A percentile compares a stretch with the other conserved stretches of the same genome.
phyloP scores from a whole-genome alignment of 2,113 vertebrate genomes.

The Ctenodactylus gundi region DNA sequence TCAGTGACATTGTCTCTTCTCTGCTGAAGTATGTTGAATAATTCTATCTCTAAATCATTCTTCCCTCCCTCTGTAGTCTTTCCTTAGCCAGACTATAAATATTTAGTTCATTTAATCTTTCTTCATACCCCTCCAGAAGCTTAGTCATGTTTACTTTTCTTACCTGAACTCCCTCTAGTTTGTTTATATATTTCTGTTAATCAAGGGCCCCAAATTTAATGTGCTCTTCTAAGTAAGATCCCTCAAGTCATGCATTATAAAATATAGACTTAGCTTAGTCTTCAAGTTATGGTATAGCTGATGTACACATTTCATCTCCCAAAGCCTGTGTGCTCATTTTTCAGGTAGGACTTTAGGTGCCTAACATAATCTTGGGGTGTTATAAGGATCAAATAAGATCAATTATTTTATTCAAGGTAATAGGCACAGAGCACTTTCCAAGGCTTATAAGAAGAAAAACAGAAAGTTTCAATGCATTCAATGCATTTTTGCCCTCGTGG shows the following conservation, averaged over 20 bases:
- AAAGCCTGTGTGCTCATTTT: not conserved
- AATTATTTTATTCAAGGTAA: constrained; percentile 19
- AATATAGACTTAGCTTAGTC: not conserved
- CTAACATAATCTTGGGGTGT: not conserved
- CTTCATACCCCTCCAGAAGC: not conserved
- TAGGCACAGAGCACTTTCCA: not conserved
- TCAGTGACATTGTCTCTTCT: not conserved
- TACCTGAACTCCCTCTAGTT: constrained; percentile 26
- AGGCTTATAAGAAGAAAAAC: not conserved
- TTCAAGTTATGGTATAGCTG: not conserved
- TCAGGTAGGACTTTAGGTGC: not conserved
- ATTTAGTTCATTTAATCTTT: constrained; percentile 50
- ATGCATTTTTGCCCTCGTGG: not conserved
- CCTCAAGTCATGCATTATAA: not conserved
- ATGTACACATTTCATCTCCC: not conserved
- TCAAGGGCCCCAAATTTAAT: not conserved
- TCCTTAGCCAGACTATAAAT: constrained; percentile 41
- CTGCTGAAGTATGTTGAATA: not conserved
- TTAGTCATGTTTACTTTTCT: constrained; percentile 52
- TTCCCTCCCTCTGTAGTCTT: not conserved
- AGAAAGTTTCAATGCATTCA: not conserved
- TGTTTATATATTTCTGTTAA: constrained; percentile 42
- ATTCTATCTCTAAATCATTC: constrained; percentile 9
- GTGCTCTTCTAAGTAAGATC: not conserved
- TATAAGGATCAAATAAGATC: constrained; percentile 28